phyloP scores from a whole-genome alignment of 2,888 invertebrate species.

The Thecophora atra region DNA sequence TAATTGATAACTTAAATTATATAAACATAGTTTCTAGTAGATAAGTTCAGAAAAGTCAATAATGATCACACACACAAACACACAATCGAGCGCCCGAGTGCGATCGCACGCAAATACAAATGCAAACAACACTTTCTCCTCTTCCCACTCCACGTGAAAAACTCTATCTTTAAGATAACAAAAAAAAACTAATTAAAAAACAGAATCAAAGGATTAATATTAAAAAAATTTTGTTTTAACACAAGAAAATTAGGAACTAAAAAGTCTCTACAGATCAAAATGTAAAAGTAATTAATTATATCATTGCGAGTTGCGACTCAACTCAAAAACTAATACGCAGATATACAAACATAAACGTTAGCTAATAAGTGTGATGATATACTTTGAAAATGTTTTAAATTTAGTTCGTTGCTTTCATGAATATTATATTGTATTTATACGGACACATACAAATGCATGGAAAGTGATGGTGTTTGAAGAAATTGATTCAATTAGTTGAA shows the following conservation, averaged over 20 bases:
- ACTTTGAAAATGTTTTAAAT: conserved; percentile 34
- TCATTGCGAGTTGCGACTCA: conserved; percentile 28
- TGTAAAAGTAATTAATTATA: conserved; percentile 29
- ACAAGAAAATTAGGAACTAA: conserved; percentile 23
- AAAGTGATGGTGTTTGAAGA: background rate
- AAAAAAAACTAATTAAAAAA: conserved; percentile 17
- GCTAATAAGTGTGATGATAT: conserved; percentile 24
- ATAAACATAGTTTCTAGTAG: conserved; percentile 18
- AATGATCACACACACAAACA: conserved; percentile 27
- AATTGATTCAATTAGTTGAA: conserved; percentile 14
- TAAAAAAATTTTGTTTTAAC: conserved; percentile 24
- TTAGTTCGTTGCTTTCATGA: conserved; percentile 34
- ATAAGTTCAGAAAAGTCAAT: conserved; percentile 21
- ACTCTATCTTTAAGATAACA: conserved; percentile 35
- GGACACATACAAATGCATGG: conserved; percentile 29
- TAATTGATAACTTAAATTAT: conserved; percentile 14
- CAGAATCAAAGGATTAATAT: conserved; percentile 16
- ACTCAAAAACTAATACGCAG: conserved; percentile 38
- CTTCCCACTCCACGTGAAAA: conserved; percentile 20
- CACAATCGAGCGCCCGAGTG: conserved; percentile 20
- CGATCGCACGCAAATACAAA: background rate
- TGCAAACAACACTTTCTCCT: background rate
- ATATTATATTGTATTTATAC: conserved; percentile 34
- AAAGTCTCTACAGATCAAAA: conserved; percentile 27
- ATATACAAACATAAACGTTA: conserved; percentile 22